Base-by-base conservation (phyloP, 1,140 invertebrate species). In the Parapsyche elsis region DNA sequence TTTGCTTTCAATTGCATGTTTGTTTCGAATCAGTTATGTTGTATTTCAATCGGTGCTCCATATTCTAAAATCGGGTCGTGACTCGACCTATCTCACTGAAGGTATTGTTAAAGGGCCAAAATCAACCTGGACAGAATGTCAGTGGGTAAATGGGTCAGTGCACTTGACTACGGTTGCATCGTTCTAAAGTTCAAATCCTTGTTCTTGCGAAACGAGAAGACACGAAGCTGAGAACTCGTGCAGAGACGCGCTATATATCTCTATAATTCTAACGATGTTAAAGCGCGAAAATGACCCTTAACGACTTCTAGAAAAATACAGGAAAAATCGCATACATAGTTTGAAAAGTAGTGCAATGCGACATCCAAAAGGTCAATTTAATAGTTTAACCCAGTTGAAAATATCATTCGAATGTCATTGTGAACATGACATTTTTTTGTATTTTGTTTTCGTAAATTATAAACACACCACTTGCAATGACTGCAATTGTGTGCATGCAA, bases 111-210 rank as follows among this genome's bases (percentile, higher is more conserved):
- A 12, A 53, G 16, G 16, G 49, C 16, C 10, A 53, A 53, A 38
- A 38, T 38, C 30, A 38, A 46, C 12, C 5, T 46, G 12, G 10
- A 24, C 23, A 77, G 23, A 77, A 77, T 77, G 75, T 77, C 75
- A 77, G 30, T 77, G 75, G 75, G 53, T 77, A 77, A 77, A 53
- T 38, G 59, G 75, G 75, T 49, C 75, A 23, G 26, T 16, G 59
- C 57, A 77, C 75, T 77, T 77, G 75, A 59, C 45, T 57, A n/a
- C n/a, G 75, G 75, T 77, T 77, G 75, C 75, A 77, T 77, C 57
- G 57, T 53, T 64, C 19, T 77, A 77, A 77, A 77, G 75, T 77
- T 77, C 75, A 77, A 64, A 77, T 77, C 75, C 53, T 14, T 49
- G 16, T 30, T 23, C 24, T 77, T 77, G 57, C 75, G 75, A 77